phyloP scores from a whole-genome alignment of 2,113 vertebrate genomes.

The Podarcis muralis region DNA sequence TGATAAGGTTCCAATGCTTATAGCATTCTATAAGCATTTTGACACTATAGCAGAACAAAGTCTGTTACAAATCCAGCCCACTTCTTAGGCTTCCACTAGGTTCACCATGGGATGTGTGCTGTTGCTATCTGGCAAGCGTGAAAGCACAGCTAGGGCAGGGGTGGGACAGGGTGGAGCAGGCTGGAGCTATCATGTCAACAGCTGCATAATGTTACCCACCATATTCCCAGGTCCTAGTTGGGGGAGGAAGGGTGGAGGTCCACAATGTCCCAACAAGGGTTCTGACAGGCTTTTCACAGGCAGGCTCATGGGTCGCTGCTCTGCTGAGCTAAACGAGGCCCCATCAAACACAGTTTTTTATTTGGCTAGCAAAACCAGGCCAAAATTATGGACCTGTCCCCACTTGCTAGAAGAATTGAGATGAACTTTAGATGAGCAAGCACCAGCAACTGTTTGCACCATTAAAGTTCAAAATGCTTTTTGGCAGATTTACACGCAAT shows the following conservation, averaged over 20 bases:
- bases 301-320: too few relatives aligned
- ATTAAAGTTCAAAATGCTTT: not conserved
- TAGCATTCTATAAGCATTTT: too few relatives aligned
- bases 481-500: not conserved
- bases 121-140: too few relatives aligned
- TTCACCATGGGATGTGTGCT: not conserved
- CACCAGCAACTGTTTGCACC: not conserved
- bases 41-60: not conserved
- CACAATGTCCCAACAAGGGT: not conserved
- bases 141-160: too few relatives aligned
- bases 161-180: too few relatives aligned
- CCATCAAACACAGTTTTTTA: not conserved
- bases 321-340: not conserved
- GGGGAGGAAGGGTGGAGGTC: not conserved
- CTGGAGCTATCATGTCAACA: too few relatives aligned
- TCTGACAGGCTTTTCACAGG: too few relatives aligned
- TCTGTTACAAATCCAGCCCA: not conserved
- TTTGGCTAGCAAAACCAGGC: not conserved
- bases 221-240: too few relatives aligned
- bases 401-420: not conserved
- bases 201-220: too few relatives aligned
- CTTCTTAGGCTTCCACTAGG: not conserved
- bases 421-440: too few relatives aligned
- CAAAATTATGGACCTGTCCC: not conserved
- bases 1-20: too few relatives aligned